These are phyloP conservation scores for Agapornis roseicollis DNA, from an alignment of 2,113 vertebrate genomes.

Conservation along the genomic window DNA sequence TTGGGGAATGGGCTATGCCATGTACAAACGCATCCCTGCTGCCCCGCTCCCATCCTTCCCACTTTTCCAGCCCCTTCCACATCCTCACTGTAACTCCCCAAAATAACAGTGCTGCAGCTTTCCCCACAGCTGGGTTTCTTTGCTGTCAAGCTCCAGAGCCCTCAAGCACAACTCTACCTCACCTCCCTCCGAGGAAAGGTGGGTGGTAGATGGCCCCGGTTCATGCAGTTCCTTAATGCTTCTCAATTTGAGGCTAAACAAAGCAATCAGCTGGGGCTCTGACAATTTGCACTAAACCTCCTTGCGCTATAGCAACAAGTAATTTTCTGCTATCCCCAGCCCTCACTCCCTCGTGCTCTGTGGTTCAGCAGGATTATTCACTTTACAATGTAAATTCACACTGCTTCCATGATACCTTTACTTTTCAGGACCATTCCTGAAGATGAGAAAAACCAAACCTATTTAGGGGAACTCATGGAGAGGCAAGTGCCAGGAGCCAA, in stretches of 20 bases:
- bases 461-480: background rate
- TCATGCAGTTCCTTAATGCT: background rate
- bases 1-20: background rate
- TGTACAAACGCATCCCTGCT: accelerated
- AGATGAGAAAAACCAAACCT: background rate
- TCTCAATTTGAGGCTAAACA: constrained; percentile 19
- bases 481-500: background rate
- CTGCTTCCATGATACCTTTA: background rate
- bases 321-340: background rate
- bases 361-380: background rate
- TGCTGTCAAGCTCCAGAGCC: background rate
- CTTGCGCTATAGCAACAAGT: constrained; percentile 5
- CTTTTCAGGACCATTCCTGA: background rate
- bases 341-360: background rate
- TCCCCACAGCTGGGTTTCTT: background rate
- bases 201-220: background rate
- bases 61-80: background rate
- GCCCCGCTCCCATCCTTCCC: background rate
- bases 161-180: background rate
- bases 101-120: background rate
- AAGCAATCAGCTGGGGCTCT: background rate
- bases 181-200: background rate
- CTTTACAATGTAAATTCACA: background rate
- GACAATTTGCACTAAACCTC: background rate
- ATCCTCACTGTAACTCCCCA: accelerated